Evolutionary conservation across 2,888 invertebrate genomes (phyloP).

Genomic region (Ormyrus rosae): DNA sequence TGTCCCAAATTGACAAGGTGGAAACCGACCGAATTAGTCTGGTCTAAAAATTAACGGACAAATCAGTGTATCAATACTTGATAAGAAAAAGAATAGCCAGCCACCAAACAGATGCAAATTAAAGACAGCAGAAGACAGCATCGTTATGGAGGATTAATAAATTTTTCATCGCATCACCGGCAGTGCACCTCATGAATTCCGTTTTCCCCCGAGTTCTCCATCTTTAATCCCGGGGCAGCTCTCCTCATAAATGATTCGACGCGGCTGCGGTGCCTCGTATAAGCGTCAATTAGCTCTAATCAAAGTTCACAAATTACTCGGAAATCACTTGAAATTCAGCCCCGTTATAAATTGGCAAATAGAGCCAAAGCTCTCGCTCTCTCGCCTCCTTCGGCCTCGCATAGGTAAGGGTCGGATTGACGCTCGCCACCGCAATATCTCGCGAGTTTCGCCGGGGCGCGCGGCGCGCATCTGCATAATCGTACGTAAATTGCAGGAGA

Average conservation of each 20-base stretch:
- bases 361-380: slow-evolving; percentile 29
- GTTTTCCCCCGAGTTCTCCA: not conserved
- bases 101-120: not conserved
- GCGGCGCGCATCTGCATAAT: slow-evolving; percentile 62
- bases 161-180: not conserved
- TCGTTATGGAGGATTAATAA: no score
- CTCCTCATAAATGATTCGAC: slow-evolving; percentile 1
- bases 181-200: not conserved
- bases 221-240: not conserved
- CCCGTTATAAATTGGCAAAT: slow-evolving; percentile 43
- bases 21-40: no score
- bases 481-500: slow-evolving; percentile 64
- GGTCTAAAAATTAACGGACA: no score
- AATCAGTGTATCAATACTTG: no score
- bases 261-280: not conserved
- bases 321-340: slow-evolving; percentile 49
- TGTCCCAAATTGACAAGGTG: no score
- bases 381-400: not conserved
- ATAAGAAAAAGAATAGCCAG: no score
- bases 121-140: not conserved
- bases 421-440: not conserved
- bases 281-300: slow-evolving; percentile 47
- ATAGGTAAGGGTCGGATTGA: slow-evolving; percentile 20
- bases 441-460: not conserved
- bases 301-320: slow-evolving; percentile 48